Evolutionary conservation across 1,140 invertebrate genomes (phyloP), one percentile per base, ranked within the genome.

Genomic region (Drosophila subpulchrella): DNA sequence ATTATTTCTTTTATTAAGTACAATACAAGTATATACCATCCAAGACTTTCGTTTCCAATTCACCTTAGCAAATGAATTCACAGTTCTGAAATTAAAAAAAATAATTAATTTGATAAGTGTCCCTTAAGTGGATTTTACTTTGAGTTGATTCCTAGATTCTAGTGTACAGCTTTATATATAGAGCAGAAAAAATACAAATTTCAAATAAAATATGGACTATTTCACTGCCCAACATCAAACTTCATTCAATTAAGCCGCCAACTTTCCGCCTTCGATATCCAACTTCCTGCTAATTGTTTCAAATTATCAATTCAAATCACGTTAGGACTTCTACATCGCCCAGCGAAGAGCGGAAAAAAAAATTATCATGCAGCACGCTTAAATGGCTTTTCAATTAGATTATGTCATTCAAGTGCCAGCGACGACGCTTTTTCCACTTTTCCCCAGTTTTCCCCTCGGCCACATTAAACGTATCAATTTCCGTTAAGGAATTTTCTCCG

Each of bases 321-420:
- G 83, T 89, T 73, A 61, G 48, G 27, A 50, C 47, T 36, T 41
- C 17, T 20, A 38, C 12, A 4, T 27, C 24, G 46, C 4, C n/a
- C n/a, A 1, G n/a, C 5, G 10, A 39, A 32, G 30, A 5, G 17
- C 38, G 13, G 7, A 51, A 50, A 74, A 82, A 82, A 81, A 89
- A 88, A 88, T 88, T 88, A 88, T 89, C 83, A 89, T 89, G 80
- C 83, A 89, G 84, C 76, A 83, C 84, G 83, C 83, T 78, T 88
- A 88, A 88, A 88, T 88, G 80, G 83, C 84, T 88, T 88, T 88
- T 88, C 83, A 88, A 88, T 88, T 88, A 89, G 84, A 88, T 88
- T 88, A 88, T 88, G 83, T 89, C 83, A 88, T 88, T 88, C 61
- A 71, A 80, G 71, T 70, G 84, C 73, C 75, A 70, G 59, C 39